A percentile compares a stretch with the other conserved stretches of the same genome.
Conservation (phyloP, 2,797 vertebrate genomes). For the Eulemur mongoz region DNA sequence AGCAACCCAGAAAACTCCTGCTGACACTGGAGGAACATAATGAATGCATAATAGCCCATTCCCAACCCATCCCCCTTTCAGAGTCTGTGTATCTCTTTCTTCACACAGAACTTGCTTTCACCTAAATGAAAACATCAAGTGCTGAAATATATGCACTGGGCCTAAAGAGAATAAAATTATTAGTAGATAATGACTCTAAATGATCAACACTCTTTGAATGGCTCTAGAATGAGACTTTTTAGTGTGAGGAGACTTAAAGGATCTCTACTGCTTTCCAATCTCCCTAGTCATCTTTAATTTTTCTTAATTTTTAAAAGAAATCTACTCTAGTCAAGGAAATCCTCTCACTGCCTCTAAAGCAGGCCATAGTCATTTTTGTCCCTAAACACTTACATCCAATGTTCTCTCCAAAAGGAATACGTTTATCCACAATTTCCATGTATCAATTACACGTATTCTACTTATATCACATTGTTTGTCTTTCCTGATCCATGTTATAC, state of each 20-base stretch:
- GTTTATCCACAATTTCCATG: not conserved
- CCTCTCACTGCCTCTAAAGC: not conserved
- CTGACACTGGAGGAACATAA: not conserved
- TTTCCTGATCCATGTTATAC: not conserved
- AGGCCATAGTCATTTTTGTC: not conserved
- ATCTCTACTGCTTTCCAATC: not conserved
- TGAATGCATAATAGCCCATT: not conserved
- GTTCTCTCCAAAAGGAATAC: not conserved
- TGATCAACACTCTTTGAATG: not conserved
- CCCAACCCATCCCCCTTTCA: not conserved
- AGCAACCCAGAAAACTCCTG: conserved; percentile 41
- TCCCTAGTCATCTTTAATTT: not conserved
- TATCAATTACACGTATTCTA: not conserved
- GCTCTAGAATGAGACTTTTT: not conserved
- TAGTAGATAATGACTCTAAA: not conserved
- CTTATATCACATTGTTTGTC: not conserved
- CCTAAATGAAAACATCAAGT: conserved; percentile 31
- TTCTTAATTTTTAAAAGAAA: not conserved
- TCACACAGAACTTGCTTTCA: not conserved
- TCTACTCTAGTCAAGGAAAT: not conserved
- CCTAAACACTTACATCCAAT: not conserved
- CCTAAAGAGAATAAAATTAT: not conserved
- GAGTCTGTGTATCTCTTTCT: not conserved
- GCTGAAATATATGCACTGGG: not conserved
- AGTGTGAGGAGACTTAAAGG: not conserved